These are phyloP conservation scores for Dimorphilus gyrociliatus DNA, from an alignment of 2,888 invertebrate species.

Conservation along the genomic window DNA sequence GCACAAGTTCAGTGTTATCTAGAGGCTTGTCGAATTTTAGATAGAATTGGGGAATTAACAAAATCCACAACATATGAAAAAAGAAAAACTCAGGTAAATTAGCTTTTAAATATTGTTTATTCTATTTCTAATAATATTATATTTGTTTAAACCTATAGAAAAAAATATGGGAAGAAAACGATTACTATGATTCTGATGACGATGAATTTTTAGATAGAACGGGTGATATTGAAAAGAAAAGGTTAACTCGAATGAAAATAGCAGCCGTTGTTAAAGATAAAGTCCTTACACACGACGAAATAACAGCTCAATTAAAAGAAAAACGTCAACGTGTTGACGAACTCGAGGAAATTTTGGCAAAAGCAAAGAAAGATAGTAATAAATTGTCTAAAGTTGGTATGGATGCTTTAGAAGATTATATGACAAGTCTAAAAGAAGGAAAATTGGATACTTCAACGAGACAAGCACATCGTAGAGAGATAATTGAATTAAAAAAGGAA, in stretches of 20 bases:
- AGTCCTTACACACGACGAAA: slow-evolving; percentile 45
- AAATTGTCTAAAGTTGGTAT: slow-evolving; percentile 10
- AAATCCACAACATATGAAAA: slow-evolving; percentile 64
- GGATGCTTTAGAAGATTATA: slow-evolving; percentile 68
- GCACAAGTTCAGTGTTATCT: slow-evolving; percentile 78
- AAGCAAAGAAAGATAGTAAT: slow-evolving; percentile 23
- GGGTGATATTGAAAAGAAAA: slow-evolving; percentile 71
- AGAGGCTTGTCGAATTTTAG: slow-evolving; percentile 80
- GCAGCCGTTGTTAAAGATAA: slow-evolving; percentile 39
- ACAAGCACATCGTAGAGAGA: slow-evolving; percentile 38
- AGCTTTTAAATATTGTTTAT: neutral
- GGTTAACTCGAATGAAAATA: slow-evolving; percentile 55
- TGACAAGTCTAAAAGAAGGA: slow-evolving; percentile 44
- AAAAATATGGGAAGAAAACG: slow-evolving; percentile 61
- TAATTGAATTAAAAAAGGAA: slow-evolving; percentile 52
- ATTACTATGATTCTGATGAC: slow-evolving; percentile 83
- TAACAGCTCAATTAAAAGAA: slow-evolving; percentile 41
- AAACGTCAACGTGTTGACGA: too few relatives aligned
- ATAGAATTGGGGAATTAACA: slow-evolving; percentile 65
- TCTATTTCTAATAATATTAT: neutral
- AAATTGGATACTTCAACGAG: slow-evolving; percentile 37
- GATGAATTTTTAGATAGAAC: slow-evolving; percentile 89
- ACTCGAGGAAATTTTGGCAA: slow-evolving; percentile 44
- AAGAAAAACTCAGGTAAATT: slow-evolving; percentile 7
- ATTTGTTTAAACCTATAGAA: slow-evolving; percentile 33